phyloP scores from a whole-genome alignment of 1,140 invertebrate species.

The Pomacea maculata region DNA sequence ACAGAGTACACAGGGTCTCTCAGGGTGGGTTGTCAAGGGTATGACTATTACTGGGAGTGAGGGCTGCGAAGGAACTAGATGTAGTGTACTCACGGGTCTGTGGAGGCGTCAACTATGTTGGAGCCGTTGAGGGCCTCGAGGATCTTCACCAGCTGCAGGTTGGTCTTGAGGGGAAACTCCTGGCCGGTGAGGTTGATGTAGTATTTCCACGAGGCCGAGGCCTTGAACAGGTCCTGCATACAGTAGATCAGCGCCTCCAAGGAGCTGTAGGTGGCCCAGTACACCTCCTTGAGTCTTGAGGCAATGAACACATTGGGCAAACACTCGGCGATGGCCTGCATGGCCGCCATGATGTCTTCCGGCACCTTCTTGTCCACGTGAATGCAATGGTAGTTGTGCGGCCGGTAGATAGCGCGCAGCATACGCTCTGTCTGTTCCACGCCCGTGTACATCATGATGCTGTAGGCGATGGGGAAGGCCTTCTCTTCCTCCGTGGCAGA shows the following conservation, averaged over 20 bases:
- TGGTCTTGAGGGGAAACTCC: conserved; percentile 55
- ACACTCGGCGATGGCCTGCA: conserved; percentile 40
- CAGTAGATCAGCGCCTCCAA: conserved; percentile 45
- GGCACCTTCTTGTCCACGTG: conserved; percentile 55
- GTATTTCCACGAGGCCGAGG: conserved; percentile 45
- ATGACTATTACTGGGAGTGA: too few species aligned
- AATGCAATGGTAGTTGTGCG: conserved; percentile 61
- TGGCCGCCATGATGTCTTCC: conserved; percentile 29
- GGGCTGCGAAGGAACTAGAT: too few species aligned
- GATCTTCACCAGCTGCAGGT: conserved; percentile 45
- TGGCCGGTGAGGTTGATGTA: conserved; percentile 52
- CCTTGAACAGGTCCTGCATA: conserved; percentile 37
- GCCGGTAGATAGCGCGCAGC: conserved; percentile 55
- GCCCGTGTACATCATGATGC: conserved; percentile 55
- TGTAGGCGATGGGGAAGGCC: conserved; percentile 48
- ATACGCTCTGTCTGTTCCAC: conserved; percentile 57
- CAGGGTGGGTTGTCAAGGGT: too few species aligned
- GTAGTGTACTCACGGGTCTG: conserved; percentile 23
- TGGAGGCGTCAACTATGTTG: conserved; percentile 43
- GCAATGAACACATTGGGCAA: conserved; percentile 54
- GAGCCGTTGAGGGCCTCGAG: conserved; percentile 45
- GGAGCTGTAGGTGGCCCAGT: conserved; percentile 36
- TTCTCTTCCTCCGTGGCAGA: conserved; percentile 39
- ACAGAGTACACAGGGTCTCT: too few species aligned
- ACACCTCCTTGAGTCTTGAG: conserved; percentile 38